Evolutionary conservation across 2,797 vertebrate species (phyloP).

Genomic region (Sebastes flavidus): DNA sequence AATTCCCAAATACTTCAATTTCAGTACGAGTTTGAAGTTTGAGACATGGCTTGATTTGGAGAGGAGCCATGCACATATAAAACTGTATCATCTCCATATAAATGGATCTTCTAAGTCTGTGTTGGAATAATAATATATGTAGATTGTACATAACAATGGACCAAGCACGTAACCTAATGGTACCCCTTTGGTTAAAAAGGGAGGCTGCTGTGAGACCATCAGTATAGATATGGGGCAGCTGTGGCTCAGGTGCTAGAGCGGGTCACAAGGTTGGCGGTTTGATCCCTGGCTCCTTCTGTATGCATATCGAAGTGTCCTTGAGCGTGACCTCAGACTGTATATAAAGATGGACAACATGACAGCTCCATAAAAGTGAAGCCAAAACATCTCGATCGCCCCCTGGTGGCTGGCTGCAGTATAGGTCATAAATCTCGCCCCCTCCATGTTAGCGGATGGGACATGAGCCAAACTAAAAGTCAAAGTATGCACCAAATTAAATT

Average conservation of each 20-base stretch:
- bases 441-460: no score
- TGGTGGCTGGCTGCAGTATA: no score
- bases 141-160: not conserved
- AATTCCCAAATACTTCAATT: not conserved
- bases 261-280: not conserved
- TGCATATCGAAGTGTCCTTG: not conserved
- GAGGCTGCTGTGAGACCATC: not conserved
- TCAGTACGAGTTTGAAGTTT: not conserved
- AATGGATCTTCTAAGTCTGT: not conserved
- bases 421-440: no score
- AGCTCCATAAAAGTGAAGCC: no score
- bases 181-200: not conserved
- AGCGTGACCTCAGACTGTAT: not conserved
- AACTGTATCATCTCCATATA: not conserved
- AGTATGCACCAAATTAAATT: no score
- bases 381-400: no score
- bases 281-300: not conserved
- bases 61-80: not conserved
- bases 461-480: no score
- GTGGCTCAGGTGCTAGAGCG: no score
- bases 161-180: not conserved
- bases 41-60: not conserved
- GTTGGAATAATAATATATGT: not conserved
- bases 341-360: no score
- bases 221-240: not conserved